Evolutionary conservation across 2,797 vertebrate genomes (phyloP).

Genomic region (Falco rusticolus): DNA sequence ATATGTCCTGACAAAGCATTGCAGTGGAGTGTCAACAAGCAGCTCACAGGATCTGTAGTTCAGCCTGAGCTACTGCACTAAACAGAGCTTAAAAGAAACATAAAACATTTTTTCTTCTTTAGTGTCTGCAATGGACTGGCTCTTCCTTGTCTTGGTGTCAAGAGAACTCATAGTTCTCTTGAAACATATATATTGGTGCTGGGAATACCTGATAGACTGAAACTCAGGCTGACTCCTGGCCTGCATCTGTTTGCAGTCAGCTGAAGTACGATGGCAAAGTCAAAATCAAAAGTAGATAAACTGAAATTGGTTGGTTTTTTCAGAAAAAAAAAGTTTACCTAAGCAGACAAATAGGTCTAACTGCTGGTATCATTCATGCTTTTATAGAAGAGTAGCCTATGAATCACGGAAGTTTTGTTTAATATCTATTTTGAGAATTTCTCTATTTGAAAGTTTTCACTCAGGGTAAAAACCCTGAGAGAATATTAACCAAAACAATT

Average conservation of each 20-base stretch:
- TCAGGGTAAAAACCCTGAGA: not conserved
- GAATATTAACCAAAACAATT: not conserved
- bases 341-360: not conserved
- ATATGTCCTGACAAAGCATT: not conserved
- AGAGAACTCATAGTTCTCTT: not conserved
- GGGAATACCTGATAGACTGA: not conserved
- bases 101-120: not conserved
- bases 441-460: not conserved
- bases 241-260: not conserved
- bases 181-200: not conserved
- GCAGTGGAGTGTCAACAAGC: not conserved
- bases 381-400: not conserved
- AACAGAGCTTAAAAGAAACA: not conserved
- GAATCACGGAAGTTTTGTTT: not conserved
- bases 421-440: not conserved
- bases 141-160: not conserved
- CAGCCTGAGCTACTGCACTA: not conserved
- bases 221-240: not conserved
- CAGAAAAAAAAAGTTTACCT: not conserved
- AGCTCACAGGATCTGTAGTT: not conserved
- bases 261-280: not conserved
- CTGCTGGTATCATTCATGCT: not conserved
- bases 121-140: not conserved
- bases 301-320: not conserved
- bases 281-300: not conserved